These are phyloP conservation scores for Goniozus legneri DNA, from an alignment of 1,140 invertebrate species.

Conservation along the genomic window DNA sequence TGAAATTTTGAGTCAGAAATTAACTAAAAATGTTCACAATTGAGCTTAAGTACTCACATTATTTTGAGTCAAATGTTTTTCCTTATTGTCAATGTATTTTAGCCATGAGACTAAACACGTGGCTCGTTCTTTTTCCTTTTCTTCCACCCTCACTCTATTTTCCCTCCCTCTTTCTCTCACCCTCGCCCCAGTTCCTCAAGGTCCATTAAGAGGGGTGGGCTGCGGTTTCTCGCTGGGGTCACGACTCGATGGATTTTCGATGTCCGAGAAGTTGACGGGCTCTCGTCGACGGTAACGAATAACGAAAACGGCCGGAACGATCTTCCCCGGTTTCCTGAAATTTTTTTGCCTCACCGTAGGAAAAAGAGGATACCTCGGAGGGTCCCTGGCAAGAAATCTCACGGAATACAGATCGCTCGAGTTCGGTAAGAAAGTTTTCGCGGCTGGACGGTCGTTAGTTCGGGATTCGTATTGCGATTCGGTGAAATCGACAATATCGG, in stretches of 20 bases:
- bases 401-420: not conserved
- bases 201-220: conserved; percentile 27
- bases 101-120: no score
- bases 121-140: not conserved
- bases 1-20: no score
- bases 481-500: conserved; percentile 5
- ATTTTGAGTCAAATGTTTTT: no score
- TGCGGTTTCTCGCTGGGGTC: conserved; percentile 26
- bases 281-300: not conserved
- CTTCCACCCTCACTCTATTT: not conserved
- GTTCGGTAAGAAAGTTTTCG: not conserved
- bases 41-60: no score
- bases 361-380: no score
- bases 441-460: not conserved
- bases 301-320: not conserved
- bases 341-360: not conserved
- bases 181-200: conserved; percentile 13
- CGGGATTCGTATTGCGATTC: not conserved
- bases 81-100: no score
- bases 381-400: no score
- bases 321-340: not conserved
- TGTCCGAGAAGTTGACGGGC: conserved; percentile 5
- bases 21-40: no score
- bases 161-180: conserved; percentile 6
- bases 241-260: conserved; percentile 17